Evolutionary conservation across 2,113 vertebrate genomes (phyloP).

Genomic region (Sturnira hondurensis): DNA sequence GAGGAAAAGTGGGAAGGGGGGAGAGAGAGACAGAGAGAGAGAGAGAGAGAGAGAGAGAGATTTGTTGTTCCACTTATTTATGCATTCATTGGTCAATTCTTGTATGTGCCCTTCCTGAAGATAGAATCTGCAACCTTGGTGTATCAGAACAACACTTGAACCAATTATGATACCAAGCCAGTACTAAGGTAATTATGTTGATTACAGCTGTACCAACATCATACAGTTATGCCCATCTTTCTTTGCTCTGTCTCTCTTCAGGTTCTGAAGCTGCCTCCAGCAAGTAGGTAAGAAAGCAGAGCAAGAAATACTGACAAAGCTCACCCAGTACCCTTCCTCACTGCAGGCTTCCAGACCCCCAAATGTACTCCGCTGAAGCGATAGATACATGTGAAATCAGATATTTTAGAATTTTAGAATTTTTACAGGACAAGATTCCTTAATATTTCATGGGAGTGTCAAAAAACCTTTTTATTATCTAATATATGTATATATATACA

Average conservation of each 20-base stretch:
- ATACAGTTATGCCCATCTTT: not conserved
- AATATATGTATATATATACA: not conserved
- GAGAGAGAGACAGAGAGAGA: no score
- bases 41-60: not conserved
- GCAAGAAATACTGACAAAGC: not conserved
- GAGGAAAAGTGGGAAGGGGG: no score
- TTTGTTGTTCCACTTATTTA: no score
- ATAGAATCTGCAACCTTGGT: no score
- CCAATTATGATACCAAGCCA: no score
- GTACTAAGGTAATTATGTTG: not conserved
- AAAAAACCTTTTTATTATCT: not conserved
- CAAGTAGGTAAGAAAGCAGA: not conserved
- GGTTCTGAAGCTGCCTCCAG: not conserved
- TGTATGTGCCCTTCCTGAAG: no score
- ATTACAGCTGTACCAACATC: not conserved
- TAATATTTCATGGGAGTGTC: not conserved
- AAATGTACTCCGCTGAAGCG: not conserved
- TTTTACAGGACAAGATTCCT: not conserved
- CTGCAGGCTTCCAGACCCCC: not conserved
- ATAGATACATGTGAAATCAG: not conserved
- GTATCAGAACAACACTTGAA: no score
- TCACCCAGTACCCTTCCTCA: not conserved
- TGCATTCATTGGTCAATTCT: no score
- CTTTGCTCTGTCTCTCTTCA: not conserved
- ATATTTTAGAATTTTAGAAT: not conserved